Percentiles rank a stretch among this genome's conserved stretches.
These are phyloP conservation scores for Arion vulgaris DNA, from an alignment of 1,140 invertebrate genomes.

Conservation along the genomic window DNA sequence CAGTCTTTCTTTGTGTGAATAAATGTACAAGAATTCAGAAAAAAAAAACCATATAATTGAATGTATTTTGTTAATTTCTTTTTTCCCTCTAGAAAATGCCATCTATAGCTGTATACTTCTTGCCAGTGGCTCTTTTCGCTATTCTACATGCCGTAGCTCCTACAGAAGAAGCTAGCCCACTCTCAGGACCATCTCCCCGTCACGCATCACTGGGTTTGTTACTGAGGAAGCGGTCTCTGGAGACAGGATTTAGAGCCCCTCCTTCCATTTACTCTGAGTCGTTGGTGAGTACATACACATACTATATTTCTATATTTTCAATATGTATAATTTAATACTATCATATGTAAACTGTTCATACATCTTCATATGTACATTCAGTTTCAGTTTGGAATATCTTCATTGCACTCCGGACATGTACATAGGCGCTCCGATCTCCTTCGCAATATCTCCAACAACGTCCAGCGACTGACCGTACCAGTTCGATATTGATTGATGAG, in stretches of 20 bases:
- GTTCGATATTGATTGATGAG: too few species aligned
- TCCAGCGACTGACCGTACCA: too few species aligned
- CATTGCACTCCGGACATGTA: too few species aligned
- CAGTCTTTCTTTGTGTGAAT: too few species aligned
- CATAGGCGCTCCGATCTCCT: too few species aligned
- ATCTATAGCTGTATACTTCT: conserved; percentile 11
- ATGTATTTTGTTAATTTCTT: background rate
- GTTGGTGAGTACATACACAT: background rate
- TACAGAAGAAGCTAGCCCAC: background rate
- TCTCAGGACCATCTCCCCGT: background rate
- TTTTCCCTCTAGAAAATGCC: conserved; percentile 22
- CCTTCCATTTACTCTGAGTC: background rate
- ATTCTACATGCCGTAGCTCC: background rate
- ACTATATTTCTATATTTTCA: background rate
- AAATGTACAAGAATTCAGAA: too few species aligned
- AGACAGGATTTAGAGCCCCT: background rate
- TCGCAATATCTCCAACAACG: too few species aligned
- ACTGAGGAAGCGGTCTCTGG: conserved; percentile 2
- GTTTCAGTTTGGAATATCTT: too few species aligned
- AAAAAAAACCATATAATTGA: background rate
- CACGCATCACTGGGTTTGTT: background rate
- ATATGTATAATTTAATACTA: background rate
- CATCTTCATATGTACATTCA: background rate
- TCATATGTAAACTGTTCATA: background rate
- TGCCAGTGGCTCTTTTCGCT: background rate